Conservation (phyloP, 2,888 invertebrate species). For the Protonemura montana region DNA sequence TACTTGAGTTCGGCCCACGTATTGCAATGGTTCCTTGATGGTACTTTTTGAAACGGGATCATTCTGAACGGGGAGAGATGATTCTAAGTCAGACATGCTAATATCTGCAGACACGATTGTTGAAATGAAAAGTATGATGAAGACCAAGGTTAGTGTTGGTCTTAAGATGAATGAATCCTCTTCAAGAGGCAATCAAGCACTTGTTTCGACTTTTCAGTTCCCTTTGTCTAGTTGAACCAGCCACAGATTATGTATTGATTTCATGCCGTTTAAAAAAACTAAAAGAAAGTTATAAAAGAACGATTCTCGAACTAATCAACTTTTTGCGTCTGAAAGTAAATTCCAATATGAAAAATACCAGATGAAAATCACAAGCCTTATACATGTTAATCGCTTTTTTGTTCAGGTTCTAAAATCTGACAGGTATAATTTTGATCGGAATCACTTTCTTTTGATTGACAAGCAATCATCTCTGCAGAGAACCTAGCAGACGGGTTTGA, state of each 20-base stretch:
- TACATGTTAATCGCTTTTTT: background rate
- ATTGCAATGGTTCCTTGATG: background rate
- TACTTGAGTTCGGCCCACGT: background rate
- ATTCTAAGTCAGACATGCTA: background rate
- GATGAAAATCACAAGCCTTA: background rate
- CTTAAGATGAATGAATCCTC: background rate
- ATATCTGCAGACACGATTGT: background rate
- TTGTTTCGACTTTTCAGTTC: background rate
- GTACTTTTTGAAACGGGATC: background rate
- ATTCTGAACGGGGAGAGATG: background rate
- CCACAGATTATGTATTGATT: background rate
- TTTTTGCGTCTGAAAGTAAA: background rate
- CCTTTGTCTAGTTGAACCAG: background rate
- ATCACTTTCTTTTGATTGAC: conserved; percentile 12
- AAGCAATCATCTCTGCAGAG: background rate
- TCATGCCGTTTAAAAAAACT: background rate
- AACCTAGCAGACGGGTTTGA: background rate
- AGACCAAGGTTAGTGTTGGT: background rate
- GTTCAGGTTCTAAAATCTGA: background rate
- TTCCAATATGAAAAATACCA: background rate
- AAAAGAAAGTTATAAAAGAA: background rate
- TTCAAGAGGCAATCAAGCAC: background rate
- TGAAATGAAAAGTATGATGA: background rate
- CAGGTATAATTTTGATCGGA: background rate
- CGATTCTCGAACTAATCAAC: background rate